A percentile compares a stretch with the other conserved stretches of the same genome.
Evolutionary conservation across 2,888 invertebrate species (phyloP).

Genomic region (Aporophyla nigra): DNA sequence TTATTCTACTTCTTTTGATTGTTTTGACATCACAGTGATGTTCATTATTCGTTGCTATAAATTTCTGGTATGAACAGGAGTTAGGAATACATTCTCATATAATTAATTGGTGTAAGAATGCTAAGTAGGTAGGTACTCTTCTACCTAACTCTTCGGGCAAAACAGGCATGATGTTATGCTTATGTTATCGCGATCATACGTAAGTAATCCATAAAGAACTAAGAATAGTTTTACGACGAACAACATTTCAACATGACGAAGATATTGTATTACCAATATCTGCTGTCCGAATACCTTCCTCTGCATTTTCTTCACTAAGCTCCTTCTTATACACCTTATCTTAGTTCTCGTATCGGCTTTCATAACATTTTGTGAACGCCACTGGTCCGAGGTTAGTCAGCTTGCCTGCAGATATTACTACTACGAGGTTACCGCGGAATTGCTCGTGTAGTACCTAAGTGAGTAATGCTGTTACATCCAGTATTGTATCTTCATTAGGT

Average conservation of each 20-base stretch:
- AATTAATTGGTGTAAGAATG: not conserved
- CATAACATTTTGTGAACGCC: slow-evolving; percentile 37
- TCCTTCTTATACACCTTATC: slow-evolving; percentile 17
- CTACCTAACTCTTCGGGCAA: not conserved
- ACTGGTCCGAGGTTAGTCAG: slow-evolving; percentile 19
- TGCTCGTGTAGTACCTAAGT: slow-evolving; percentile 8
- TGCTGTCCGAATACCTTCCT: not conserved
- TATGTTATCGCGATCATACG: not conserved
- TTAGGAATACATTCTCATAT: not conserved
- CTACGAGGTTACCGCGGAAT: slow-evolving; percentile 16
- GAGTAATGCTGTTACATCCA: not conserved
- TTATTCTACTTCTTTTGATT: not conserved
- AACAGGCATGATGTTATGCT: not conserved
- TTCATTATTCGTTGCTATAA: not conserved
- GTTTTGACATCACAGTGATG: not conserved
- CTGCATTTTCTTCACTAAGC: slow-evolving; percentile 18
- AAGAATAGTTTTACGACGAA: not conserved
- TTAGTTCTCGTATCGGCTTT: slow-evolving; percentile 37
- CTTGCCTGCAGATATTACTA: slow-evolving; percentile 19
- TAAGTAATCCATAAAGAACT: not conserved
- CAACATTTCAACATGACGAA: not conserved
- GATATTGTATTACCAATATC: not conserved
- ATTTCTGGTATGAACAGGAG: not conserved
- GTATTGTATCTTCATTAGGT: slow-evolving; percentile 7
- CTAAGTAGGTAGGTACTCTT: not conserved